A percentile compares a stretch with the other conserved stretches of the same genome.
These are phyloP conservation scores for Drosophila paranaensis DNA, from an alignment of 2,888 invertebrate genomes.

Conservation along the genomic window DNA sequence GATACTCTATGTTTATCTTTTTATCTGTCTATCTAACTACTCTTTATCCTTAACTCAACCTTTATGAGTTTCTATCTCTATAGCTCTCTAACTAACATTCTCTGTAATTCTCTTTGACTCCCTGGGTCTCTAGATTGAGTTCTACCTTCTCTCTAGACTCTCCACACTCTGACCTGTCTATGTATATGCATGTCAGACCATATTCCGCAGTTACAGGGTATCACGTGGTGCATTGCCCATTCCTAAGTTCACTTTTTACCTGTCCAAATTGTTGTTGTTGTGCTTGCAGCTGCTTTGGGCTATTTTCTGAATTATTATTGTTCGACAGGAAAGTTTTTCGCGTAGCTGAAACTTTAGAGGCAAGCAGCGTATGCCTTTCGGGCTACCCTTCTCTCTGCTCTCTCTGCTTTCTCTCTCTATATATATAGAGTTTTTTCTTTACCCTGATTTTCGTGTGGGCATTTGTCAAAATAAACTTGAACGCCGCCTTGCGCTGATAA, in stretches of 20 bases:
- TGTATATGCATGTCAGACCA: too few relatives aligned
- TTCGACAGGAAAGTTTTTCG: slow-evolving; percentile 58
- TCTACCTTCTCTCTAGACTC: too few relatives aligned
- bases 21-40: too few relatives aligned
- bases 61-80: too few relatives aligned
- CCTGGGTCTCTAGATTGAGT: too few relatives aligned
- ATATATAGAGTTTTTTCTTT: not conserved
- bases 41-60: too few relatives aligned
- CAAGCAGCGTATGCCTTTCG: slow-evolving; percentile 22
- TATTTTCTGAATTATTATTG: slow-evolving; percentile 76
- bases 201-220: not conserved
- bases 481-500: slow-evolving; percentile 10
- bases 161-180: too few relatives aligned
- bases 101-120: too few relatives aligned
- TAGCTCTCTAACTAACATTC: too few relatives aligned
- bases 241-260: not conserved
- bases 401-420: not conserved
- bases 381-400: not conserved
- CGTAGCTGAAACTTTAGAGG: slow-evolving; percentile 38
- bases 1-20: too few relatives aligned
- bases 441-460: not conserved
- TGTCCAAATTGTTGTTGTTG: slow-evolving; percentile 15
- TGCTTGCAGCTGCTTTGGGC: slow-evolving; percentile 49
- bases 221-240: not conserved
- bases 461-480: slow-evolving; percentile 38